phyloP scores from a whole-genome alignment of 2,888 invertebrate genomes.

The Cantharis rustica region DNA sequence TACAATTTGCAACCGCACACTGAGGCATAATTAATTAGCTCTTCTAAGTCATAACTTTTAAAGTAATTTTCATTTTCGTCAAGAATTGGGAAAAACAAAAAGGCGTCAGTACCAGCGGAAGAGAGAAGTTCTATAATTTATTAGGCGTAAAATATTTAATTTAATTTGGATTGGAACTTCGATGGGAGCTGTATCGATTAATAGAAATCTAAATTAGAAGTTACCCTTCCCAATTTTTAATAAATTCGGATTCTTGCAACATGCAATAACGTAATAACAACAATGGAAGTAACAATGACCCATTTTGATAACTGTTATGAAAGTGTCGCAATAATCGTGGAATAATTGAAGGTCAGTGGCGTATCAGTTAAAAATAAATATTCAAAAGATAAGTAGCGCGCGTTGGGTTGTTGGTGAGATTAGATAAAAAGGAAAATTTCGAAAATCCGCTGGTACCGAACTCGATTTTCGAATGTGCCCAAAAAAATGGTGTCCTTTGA shows the following conservation, averaged over 20 bases:
- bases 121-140: too few species aligned
- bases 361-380: neutral
- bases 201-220: neutral
- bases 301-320: slow-evolving; percentile 10
- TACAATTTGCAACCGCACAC: slow-evolving; percentile 63
- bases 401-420: neutral
- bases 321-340: neutral
- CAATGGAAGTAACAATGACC: slow-evolving; percentile 13
- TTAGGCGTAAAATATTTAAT: too few species aligned
- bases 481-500: neutral
- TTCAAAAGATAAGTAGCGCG: neutral
- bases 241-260: neutral
- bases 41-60: neutral
- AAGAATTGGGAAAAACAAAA: too few species aligned
- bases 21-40: slow-evolving; percentile 57
- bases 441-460: neutral
- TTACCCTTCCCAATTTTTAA: neutral
- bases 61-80: too few species aligned
- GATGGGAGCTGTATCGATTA: neutral
- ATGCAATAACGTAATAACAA: neutral
- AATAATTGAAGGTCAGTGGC: slow-evolving; percentile 4
- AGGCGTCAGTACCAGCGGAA: too few species aligned
- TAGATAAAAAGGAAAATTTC: neutral
- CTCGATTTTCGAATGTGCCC: neutral
- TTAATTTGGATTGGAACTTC: neutral